phyloP scores from a whole-genome alignment of 2,888 invertebrate genomes.

The Ochropleura plecta region DNA sequence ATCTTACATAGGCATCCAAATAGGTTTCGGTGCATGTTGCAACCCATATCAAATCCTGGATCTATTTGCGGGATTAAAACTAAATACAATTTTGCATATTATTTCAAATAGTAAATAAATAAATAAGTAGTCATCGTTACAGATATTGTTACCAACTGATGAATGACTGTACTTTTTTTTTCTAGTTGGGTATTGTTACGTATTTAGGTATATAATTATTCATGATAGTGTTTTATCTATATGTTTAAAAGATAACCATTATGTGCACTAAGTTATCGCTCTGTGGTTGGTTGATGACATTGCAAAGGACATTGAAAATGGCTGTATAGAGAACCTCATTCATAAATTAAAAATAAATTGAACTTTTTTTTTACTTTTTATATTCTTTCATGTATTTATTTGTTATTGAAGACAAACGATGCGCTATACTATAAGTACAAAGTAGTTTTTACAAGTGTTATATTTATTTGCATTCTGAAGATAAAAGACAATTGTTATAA shows the following conservation, averaged over 20 bases:
- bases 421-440: not conserved
- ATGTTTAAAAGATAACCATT: not conserved
- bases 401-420: constrained; percentile 17
- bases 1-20: not conserved
- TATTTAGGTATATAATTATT: constrained; percentile 15
- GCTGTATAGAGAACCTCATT: not conserved
- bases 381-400: not conserved
- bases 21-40: not conserved
- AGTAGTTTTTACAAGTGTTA: constrained; percentile 12
- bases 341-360: constrained; percentile 1
- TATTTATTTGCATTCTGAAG: constrained; percentile 20
- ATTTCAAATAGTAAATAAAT: constrained; percentile 6
- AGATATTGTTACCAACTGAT: constrained; percentile 3
- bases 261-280: not conserved
- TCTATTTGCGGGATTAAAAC: not conserved
- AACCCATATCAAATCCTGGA: not conserved
- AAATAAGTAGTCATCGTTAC: not conserved
- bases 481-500: constrained; percentile 32
- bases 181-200: too few relatives aligned
- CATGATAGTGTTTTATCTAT: constrained; percentile 13
- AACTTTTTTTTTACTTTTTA: not conserved
- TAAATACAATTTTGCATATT: not conserved
- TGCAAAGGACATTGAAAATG: not conserved
- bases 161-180: not conserved
- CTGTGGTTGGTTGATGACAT: constrained; percentile 27